Base-by-base conservation (phyloP, 2,888 invertebrate species). In the Gonocerus acuteangulatus region DNA sequence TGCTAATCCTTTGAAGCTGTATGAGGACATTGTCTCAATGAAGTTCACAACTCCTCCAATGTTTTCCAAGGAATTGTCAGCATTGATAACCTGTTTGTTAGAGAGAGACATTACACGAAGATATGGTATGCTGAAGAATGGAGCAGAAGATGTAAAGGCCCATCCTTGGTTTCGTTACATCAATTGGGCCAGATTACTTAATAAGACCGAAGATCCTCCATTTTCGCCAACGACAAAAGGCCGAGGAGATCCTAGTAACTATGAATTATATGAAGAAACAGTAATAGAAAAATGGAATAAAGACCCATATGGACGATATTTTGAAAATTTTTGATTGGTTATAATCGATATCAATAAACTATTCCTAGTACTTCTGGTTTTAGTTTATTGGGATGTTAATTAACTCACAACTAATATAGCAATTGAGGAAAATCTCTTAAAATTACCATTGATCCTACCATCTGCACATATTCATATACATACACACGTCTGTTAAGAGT, bases 1-100 rank as follows among this genome's bases (percentile, higher is more conserved):
- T n/a, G 86, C 85, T 66, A 90, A 95, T 67, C 91, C 91, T 0
- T 93, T 97, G 82, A 87, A 87, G 73, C 89, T 95, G 66, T 96
- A 95, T 74, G 93, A 92, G 72, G 95, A 91, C 76, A 97, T 99
- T 68, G 89, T 95, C 13, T 81, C 85, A 21, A 92, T 90, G 45
- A 91, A 89, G 78, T 95, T 89, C 70, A 84, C 86, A 69, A 89
- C 87, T 73, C 92, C 95, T 0, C 80, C 62, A 79, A 82, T 1
- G 85, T 91, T 64, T 74, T 96, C 45, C 86, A 86, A 70, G 89
- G 95, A 74, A 76, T 97, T 16, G 73, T 95, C 48, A 79, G 82
- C 95, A 74, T 76, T 99, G 13, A 73, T 96, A 49, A 79, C 82
- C 63, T 90, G 92, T 71, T 79, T 94, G 61, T 77, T 95, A 2